Base-by-base conservation (phyloP, 2,797 vertebrate genomes). In the Paguma larvata region DNA sequence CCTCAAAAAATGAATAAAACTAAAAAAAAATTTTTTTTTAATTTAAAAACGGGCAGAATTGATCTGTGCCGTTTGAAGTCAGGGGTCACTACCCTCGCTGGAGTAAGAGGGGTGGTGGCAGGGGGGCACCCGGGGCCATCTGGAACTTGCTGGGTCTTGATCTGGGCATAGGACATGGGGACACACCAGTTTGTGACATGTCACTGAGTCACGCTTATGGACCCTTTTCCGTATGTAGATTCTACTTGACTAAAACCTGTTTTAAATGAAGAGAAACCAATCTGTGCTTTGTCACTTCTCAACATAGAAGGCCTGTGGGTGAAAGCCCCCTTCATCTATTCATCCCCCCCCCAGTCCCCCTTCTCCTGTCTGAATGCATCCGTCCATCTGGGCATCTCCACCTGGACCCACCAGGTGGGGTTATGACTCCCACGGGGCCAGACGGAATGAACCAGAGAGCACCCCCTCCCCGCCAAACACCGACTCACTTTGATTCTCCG, bases 401-500 rank as follows among this genome's bases (percentile, higher is more conserved):
- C 38, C 14, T 5, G 65, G 41, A 46, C 41, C 56, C n/a, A 59
- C 6, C 0, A 0, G 34, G 34, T 44, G 23, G 41, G n/a, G 23
- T 32, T 19, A 7, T 41, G 53, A 15, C 80, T 51, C 38, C 59
- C 2, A 0, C 32, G 62, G 62, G 1, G 46, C 63, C 85, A 41
- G 21, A 41, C 1, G 4, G 48, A 11, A 23, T 34, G 27, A 21
- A 53, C 67, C 75, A 25, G 73, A 79, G 15, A 32, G 44, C 79
- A 18, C 32, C 0, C 0, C 0, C 56, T 9, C 56, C 53, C 19
- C 53, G 7, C 21, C 14, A 12, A 59, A 59, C 56, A 59, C 78
- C 44, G 79, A 93, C 99, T 99, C 96, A 99, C 99, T 79, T 4
- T 99, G 99, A 98, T 98, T 99, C 97, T 99, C 99, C 65, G 98